phyloP scores from a whole-genome alignment of 2,113 vertebrate species.

The Bos taurus region ARS-UCD2.0 NC_037332.1:114710501-114711000 shows the following conservation, averaged over 20 bases:
- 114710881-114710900: not conserved
- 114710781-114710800: not conserved
- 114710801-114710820: not conserved
- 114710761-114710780: not conserved
- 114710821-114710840: not conserved
- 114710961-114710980: fast-evolving
- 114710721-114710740: not conserved
- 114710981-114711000: fast-evolving
- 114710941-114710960: fast-evolving
- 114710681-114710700: not conserved
- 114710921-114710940: not conserved
- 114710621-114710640: fast-evolving
- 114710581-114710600: fast-evolving
- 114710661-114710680: not conserved
- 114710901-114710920: fast-evolving
- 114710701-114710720: not conserved
- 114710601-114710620: fast-evolving
- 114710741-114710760: fast-evolving
- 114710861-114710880: fast-evolving
- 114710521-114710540: fast-evolving
- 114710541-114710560: fast-evolving
- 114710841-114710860: not conserved
- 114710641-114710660: fast-evolving
- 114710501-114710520: not conserved
- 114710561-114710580: fast-evolving